Evolutionary conservation across 2,113 vertebrate species (phyloP).

Genomic region (Chloropsis cyanopogon): DNA sequence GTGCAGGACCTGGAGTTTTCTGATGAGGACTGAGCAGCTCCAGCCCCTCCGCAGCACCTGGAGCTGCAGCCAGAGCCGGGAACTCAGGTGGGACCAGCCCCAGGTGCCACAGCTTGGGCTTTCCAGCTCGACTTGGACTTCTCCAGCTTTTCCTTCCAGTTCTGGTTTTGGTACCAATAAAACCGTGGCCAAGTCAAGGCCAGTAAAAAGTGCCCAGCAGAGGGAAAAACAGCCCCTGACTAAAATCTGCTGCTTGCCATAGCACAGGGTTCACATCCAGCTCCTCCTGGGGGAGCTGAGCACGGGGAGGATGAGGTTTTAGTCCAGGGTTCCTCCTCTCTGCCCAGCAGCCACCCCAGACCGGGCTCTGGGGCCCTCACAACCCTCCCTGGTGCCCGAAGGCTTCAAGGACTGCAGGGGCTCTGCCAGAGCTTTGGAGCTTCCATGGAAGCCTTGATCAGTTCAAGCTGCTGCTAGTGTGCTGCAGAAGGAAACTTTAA

Average conservation of each 20-base stretch:
- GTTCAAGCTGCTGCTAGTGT: too few relatives aligned
- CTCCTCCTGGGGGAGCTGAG: background rate
- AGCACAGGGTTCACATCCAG: background rate
- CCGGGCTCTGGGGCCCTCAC: background rate
- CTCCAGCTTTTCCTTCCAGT: background rate
- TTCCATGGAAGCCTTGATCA: background rate
- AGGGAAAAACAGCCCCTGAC: background rate
- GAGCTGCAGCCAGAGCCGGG: background rate
- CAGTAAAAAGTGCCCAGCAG: background rate
- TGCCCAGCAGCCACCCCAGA: rapidly evolving
- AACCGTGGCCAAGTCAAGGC: background rate
- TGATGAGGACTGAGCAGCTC: constrained; percentile 65
- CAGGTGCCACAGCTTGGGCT: background rate
- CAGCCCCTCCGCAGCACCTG: background rate
- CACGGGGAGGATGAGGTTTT: background rate
- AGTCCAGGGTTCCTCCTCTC: background rate
- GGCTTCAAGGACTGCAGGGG: rapidly evolving
- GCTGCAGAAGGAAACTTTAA: background rate
- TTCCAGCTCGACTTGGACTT: rapidly evolving
- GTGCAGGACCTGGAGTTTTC: constrained; percentile 89
- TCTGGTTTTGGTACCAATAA: background rate
- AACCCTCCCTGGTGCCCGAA: background rate
- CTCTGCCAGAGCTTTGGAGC: background rate
- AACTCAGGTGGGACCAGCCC: background rate
- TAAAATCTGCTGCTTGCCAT: background rate